Percentiles rank a stretch among this genome's conserved stretches.
phyloP scores from a whole-genome alignment of 2,888 invertebrate species.

The Leucoptera coffeella region DNA sequence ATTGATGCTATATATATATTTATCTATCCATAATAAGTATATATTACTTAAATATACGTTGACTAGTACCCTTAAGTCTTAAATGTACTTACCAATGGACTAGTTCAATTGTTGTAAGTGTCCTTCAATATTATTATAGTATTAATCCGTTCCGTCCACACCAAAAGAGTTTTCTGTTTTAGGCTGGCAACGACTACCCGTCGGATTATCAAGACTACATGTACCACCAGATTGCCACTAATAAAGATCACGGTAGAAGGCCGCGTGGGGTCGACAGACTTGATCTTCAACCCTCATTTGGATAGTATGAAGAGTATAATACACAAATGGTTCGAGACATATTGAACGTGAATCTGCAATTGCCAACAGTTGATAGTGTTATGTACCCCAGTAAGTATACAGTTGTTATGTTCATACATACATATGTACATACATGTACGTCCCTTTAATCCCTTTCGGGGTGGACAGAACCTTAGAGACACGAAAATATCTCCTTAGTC shows the following conservation, averaged over 20 bases:
- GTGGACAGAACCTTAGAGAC: too few relatives aligned
- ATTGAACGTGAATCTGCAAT: slow-evolving; percentile 50
- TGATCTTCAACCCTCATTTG: slow-evolving; percentile 54
- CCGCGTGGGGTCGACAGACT: slow-evolving; percentile 23
- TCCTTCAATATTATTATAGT: too few relatives aligned
- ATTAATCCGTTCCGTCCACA: not conserved
- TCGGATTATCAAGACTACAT: slow-evolving; percentile 54
- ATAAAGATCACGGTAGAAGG: slow-evolving; percentile 48
- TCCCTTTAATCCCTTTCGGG: too few relatives aligned
- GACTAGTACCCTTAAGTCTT: too few relatives aligned
- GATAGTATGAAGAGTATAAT: slow-evolving; percentile 44
- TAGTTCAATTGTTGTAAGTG: too few relatives aligned
- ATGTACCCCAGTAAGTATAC: slow-evolving; percentile 59
- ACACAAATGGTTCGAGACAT: slow-evolving; percentile 53
- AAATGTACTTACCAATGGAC: too few relatives aligned
- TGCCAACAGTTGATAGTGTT: slow-evolving; percentile 60
- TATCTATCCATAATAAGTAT: too few relatives aligned
- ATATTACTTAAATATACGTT: too few relatives aligned
- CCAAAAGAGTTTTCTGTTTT: not conserved
- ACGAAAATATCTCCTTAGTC: too few relatives aligned
- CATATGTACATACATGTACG: too few relatives aligned
- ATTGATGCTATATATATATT: too few relatives aligned
- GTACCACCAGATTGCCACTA: slow-evolving; percentile 44
- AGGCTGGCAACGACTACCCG: slow-evolving; percentile 59
- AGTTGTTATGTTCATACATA: too few relatives aligned